phyloP scores from a whole-genome alignment of 2,888 invertebrate genomes.

The Polyommatus icarus region DNA sequence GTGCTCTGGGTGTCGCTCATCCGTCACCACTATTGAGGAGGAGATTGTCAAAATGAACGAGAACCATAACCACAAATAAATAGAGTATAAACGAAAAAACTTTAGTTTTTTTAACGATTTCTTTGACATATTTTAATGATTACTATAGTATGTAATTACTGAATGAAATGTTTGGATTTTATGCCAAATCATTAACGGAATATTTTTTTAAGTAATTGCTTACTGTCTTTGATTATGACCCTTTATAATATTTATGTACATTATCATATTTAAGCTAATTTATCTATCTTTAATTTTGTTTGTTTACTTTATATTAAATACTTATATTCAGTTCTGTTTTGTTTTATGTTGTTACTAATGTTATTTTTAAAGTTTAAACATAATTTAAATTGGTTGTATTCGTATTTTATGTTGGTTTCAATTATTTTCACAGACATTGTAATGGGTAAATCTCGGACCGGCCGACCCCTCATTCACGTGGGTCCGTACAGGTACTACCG shows the following conservation, averaged over 20 bases:
- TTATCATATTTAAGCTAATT: not conserved
- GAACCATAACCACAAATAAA: not conserved
- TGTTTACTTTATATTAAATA: not conserved
- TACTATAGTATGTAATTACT: too few relatives aligned
- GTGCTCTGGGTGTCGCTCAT: constrained; percentile 42
- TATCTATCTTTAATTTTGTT: too few relatives aligned
- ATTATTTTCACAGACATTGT: not conserved
- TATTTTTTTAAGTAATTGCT: too few relatives aligned
- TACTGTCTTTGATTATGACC: not conserved
- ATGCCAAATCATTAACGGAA: not conserved
- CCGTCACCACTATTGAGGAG: not conserved
- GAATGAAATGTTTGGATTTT: too few relatives aligned
- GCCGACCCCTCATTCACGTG: constrained; percentile 49
- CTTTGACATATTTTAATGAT: too few relatives aligned
- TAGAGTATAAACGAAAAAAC: not conserved
- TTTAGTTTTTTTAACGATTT: not conserved
- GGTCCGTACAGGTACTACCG: constrained; percentile 50
- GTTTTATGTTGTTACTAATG: not conserved
- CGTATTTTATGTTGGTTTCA: not conserved
- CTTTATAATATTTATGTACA: not conserved
- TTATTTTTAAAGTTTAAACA: not conserved
- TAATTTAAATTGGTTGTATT: not conserved
- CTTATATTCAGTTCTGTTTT: not conserved
- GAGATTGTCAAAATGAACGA: constrained; percentile 11
- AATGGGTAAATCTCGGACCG: constrained; percentile 35